Evolutionary conservation across 2,113 vertebrate genomes (phyloP).

Genomic region (Suncus etruscus): DNA sequence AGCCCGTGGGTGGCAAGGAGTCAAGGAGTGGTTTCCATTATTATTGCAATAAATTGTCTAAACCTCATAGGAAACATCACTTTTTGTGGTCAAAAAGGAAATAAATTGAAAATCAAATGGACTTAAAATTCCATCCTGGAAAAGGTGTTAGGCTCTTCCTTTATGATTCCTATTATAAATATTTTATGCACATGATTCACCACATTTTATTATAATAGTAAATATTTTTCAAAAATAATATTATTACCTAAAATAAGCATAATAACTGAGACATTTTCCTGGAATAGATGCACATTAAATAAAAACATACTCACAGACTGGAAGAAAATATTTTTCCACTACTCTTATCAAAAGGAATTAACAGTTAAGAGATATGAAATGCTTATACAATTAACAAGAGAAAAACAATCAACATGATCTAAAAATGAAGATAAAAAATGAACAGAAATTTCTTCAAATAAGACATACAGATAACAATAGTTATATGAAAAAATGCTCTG

Average conservation of each 20-base stretch:
- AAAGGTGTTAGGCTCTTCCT: conserved; percentile 55
- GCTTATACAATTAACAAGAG: not conserved
- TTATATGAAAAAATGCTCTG: not conserved
- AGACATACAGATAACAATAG: not conserved
- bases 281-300: not conserved
- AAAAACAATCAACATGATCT: too few relatives aligned
- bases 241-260: conserved; percentile 43
- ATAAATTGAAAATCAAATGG: conserved; percentile 58
- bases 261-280: not conserved
- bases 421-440: not conserved
- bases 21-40: conserved; percentile 65
- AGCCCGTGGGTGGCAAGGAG: conserved; percentile 50
- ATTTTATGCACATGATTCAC: not conserved
- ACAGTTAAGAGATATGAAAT: not conserved
- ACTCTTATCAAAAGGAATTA: not conserved
- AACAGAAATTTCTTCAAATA: not conserved
- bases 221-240: conserved; percentile 40
- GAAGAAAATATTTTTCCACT: not conserved
- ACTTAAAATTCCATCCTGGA: conserved; percentile 60
- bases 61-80: conserved; percentile 59
- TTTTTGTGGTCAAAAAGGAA: conserved; percentile 39
- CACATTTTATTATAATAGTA: conserved; percentile 43
- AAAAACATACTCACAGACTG: not conserved
- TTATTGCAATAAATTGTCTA: conserved; percentile 55
- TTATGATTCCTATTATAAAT: conserved; percentile 51